Conservation (phyloP, 2,113 vertebrate genomes). For the Oryzias melastigma region DNA sequence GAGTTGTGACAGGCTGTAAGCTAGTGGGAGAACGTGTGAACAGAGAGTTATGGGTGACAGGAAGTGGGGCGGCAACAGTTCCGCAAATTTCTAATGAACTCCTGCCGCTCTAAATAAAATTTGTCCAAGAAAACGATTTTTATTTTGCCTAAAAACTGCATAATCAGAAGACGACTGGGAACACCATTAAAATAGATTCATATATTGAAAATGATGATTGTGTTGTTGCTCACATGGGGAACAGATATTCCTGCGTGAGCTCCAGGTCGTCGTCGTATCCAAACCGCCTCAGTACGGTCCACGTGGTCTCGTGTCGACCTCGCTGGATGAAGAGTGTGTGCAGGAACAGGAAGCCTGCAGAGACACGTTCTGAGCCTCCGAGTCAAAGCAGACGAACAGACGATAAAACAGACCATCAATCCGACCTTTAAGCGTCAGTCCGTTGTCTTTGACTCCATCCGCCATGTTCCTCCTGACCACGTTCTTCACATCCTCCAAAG, state of each 20-base stretch:
- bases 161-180: no score
- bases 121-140: no score
- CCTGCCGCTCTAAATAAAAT: no score
- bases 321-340: slow-evolving; percentile 98
- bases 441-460: slow-evolving; percentile 92
- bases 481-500: slow-evolving; percentile 97
- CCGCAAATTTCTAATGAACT: no score
- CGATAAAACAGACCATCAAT: neutral
- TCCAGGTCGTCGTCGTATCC: slow-evolving; percentile 96
- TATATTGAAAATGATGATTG: neutral
- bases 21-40: no score
- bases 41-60: no score
- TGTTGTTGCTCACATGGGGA: slow-evolving; percentile 83
- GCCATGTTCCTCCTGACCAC: slow-evolving; percentile 94
- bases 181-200: no score
- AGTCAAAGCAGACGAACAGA: neutral
- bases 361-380: neutral
- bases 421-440: slow-evolving; percentile 93
- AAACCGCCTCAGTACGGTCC: slow-evolving; percentile 94
- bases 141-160: no score
- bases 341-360: slow-evolving; percentile 94
- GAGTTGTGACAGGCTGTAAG: no score
- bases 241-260: slow-evolving; percentile 94
- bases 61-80: no score
- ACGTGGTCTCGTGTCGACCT: slow-evolving; percentile 96